These are phyloP conservation scores for Troides aeacus DNA, from an alignment of 2,888 invertebrate genomes.

Conservation along the genomic window DNA sequence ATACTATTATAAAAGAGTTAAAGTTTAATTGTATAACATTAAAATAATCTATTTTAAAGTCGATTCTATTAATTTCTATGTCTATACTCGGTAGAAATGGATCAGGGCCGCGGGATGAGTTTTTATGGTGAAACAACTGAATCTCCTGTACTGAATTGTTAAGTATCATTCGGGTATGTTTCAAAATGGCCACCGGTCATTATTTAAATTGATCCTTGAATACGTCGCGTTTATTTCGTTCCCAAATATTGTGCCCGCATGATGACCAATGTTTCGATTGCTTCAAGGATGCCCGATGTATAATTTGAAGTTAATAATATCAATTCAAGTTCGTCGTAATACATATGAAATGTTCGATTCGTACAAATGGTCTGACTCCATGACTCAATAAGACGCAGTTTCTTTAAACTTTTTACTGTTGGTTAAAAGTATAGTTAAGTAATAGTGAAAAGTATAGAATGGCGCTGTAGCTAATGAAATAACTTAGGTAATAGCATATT, in stretches of 20 bases:
- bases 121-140: slow-evolving; percentile 22
- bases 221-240: slow-evolving; percentile 2
- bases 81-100: slow-evolving; percentile 5
- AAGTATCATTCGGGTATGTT: slow-evolving; percentile 8
- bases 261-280: not conserved
- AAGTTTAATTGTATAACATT: not conserved
- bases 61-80: slow-evolving; percentile 7
- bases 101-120: slow-evolving; percentile 20
- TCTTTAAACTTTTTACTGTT: not conserved
- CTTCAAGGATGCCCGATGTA: not conserved
- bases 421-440: not conserved
- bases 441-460: no score
- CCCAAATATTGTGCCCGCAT: slow-evolving; percentile 24
- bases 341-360: not conserved
- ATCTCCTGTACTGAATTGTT: slow-evolving; percentile 13
- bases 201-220: slow-evolving; percentile 13
- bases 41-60: not conserved
- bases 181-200: slow-evolving; percentile 14
- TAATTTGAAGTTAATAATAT: not conserved
- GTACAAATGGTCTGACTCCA: not conserved
- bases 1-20: not conserved
- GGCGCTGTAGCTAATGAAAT: no score
- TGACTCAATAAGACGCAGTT: no score
- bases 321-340: not conserved
- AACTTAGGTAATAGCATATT: no score